Conservation (phyloP, 2,888 invertebrate species). For the Chrysina gloriosa region DNA sequence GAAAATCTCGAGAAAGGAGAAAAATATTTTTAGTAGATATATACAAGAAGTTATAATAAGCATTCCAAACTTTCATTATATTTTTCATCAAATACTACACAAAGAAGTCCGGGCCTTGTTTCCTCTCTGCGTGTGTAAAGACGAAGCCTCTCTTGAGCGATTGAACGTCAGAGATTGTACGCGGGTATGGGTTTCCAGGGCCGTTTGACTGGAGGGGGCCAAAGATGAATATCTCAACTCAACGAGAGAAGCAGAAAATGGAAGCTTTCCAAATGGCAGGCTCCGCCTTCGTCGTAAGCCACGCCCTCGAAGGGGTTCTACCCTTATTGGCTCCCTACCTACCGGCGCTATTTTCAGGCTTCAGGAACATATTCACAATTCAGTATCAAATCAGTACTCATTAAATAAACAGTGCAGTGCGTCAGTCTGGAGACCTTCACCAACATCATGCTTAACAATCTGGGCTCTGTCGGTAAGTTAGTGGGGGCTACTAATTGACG, state of each 20-base stretch:
- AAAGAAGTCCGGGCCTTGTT: slow-evolving; percentile 30
- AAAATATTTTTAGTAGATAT: background rate
- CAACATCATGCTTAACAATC: slow-evolving; percentile 64
- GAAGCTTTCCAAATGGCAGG: slow-evolving; percentile 52
- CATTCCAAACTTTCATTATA: slow-evolving; percentile 41
- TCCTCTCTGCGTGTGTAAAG: slow-evolving; percentile 11
- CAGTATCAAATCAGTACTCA: slow-evolving; percentile 68
- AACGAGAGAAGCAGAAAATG: slow-evolving; percentile 47
- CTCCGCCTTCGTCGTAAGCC: slow-evolving; percentile 48
- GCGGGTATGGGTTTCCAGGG: slow-evolving; percentile 23
- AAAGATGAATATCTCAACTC: slow-evolving; percentile 40
- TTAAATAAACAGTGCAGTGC: slow-evolving; percentile 68
- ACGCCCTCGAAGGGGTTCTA: slow-evolving; percentile 56
- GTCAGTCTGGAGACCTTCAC: slow-evolving; percentile 55
- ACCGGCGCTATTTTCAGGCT: slow-evolving; percentile 58
- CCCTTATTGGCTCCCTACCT: slow-evolving; percentile 61
- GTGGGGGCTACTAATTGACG: slow-evolving; percentile 65
- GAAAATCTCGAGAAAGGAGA: too few species aligned
- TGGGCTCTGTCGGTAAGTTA: slow-evolving; percentile 65
- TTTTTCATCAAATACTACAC: slow-evolving; percentile 40
- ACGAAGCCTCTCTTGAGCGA: slow-evolving; percentile 35
- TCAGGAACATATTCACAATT: slow-evolving; percentile 65
- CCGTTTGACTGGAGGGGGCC: slow-evolving; percentile 13
- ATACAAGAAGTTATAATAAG: slow-evolving; percentile 29
- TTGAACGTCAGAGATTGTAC: slow-evolving; percentile 37